Base-by-base conservation (phyloP, 2,797 vertebrate species). In the Takifugu ocellatus region DNA sequence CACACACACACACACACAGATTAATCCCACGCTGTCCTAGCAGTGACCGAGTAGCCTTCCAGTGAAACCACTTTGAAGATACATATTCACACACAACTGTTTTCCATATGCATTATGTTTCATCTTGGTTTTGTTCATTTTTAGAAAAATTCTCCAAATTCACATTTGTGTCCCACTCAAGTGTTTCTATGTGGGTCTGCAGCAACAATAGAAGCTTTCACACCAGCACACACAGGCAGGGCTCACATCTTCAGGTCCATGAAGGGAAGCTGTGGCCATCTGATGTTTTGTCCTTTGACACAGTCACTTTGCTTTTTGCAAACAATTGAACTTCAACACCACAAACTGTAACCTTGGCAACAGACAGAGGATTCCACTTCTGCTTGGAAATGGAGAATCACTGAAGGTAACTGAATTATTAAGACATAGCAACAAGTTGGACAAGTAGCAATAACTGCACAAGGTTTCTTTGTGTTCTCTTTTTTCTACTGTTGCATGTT, bases 181-280 rank as follows among this genome's bases (percentile, higher is more conserved):
- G n/a, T 17, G 3, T 44, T 44, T 44, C 5, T 44, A 17, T 17
- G 43, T 44, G 43, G 43, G 24, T 69, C 12, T 6, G 10, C 10
- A 14, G 21, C 54, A 79, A 86, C 84, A 88, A 88, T 83, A 68
- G 67, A 49, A 70, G 67, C 84, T 73, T 87, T 88, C 77, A 84
- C 11, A 12, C 36, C 4, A 0, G 14, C 36, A 39, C 36, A 39
- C 36, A 36, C 33, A 36, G 50, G 21, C 57, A 62, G 63, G 52
- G 44, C 51, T 49, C 59, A 43, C 58, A 50, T 24, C 46, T 66
- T 31, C 42, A 54, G 17, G 39, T 45, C 29, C 27, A 24, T 26
- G 64, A 16, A 58, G 8, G 33, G 25, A 49, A 21, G n/a, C 43
- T 44, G 43, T 44, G n/a, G 5, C 14, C 36, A 25, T 25, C 0